phyloP scores from a whole-genome alignment of 2,797 vertebrate genomes.

The Diceros bicornis region DNA sequence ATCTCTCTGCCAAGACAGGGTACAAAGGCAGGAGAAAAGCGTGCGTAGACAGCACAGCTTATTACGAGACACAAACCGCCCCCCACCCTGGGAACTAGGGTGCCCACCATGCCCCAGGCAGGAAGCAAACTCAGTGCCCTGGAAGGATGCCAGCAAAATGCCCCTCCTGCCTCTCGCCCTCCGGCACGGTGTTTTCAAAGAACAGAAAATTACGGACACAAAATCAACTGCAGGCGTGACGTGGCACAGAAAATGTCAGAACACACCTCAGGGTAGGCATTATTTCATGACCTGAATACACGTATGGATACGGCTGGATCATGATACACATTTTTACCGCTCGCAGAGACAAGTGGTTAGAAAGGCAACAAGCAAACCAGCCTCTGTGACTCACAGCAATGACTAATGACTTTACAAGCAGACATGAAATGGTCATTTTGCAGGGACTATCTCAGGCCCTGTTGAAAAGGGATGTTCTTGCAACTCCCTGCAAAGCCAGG shows the following conservation, averaged over 20 bases:
- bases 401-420: rapidly evolving
- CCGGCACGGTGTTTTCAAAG: background rate
- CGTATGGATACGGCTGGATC: rapidly evolving
- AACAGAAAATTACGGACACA: background rate
- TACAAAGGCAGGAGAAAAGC: too few species aligned
- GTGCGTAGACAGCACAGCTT: background rate
- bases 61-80: rapidly evolving
- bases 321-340: rapidly evolving
- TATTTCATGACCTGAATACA: rapidly evolving
- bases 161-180: background rate
- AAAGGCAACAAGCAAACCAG: too few species aligned
- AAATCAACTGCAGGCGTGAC: rapidly evolving
- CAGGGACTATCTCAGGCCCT: background rate
- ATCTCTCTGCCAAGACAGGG: background rate
- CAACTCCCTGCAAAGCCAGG: background rate
- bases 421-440: rapidly evolving
- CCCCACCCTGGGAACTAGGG: background rate
- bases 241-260: background rate
- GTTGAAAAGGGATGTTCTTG: background rate
- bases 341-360: background rate
- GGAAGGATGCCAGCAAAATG: background rate
- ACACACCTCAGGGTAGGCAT: background rate
- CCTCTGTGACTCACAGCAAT: rapidly evolving
- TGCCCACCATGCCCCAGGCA: rapidly evolving
- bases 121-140: background rate